Evolutionary conservation across 1,140 invertebrate genomes (phyloP).

Genomic region (Sitophilus oryzae): DNA sequence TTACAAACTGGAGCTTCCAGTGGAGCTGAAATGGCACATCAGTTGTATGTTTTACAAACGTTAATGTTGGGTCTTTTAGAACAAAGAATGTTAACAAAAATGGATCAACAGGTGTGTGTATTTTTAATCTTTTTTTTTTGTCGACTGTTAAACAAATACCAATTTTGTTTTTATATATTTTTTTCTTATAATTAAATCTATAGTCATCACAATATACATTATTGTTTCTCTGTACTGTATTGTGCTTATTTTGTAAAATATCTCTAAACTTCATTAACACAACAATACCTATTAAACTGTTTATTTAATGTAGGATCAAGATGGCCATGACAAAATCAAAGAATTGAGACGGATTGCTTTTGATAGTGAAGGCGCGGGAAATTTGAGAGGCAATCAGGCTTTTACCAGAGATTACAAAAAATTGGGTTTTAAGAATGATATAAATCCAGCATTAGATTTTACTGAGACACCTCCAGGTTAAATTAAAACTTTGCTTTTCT

Average conservation of each 20-base stretch:
- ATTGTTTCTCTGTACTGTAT: no score
- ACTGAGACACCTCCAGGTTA: slow-evolving; percentile 77
- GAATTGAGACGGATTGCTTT: slow-evolving; percentile 87
- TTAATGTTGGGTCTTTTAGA: slow-evolving; percentile 79
- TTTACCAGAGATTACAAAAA: slow-evolving; percentile 87
- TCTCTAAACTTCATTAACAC: no score
- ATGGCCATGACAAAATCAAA: slow-evolving; percentile 88
- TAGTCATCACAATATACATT: no score
- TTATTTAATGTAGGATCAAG: slow-evolving; percentile 75
- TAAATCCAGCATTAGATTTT: slow-evolving; percentile 89
- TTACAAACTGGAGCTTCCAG: slow-evolving; percentile 62
- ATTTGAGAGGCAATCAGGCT: slow-evolving; percentile 48
- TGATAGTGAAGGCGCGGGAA: slow-evolving; percentile 64
- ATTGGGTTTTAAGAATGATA: slow-evolving; percentile 88
- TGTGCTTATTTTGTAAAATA: no score
- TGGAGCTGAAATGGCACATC: slow-evolving; percentile 91
- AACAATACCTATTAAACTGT: no score
- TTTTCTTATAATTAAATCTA: no score
- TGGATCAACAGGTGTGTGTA: slow-evolving; percentile 64
- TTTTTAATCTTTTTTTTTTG: no score
- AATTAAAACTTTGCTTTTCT: background rate
- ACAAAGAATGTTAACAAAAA: slow-evolving; percentile 78
- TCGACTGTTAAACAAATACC: no score
- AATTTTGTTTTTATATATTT: no score
- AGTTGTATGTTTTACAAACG: slow-evolving; percentile 88